These are phyloP conservation scores for Drosophila affinis DNA, from an alignment of 2,888 invertebrate genomes.

Conservation along the genomic window DNA sequence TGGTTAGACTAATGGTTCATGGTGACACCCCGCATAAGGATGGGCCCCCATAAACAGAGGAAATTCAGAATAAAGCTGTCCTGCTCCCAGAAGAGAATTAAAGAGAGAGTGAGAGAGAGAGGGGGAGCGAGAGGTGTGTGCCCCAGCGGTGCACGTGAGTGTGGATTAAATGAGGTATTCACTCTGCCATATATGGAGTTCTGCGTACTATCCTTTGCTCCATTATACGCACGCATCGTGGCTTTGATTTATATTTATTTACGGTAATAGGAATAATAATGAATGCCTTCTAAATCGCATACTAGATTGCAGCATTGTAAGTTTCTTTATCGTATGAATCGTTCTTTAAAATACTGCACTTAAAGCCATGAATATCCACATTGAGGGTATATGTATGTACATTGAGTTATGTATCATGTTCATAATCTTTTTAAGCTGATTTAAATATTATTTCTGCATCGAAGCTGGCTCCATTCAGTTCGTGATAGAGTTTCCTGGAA, in stretches of 20 bases:
- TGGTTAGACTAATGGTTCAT: slow-evolving; percentile 41
- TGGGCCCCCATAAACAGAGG: slow-evolving; percentile 20
- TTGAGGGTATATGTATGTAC: background rate
- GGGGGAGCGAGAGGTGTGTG: background rate
- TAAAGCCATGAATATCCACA: background rate
- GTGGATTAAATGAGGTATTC: slow-evolving; percentile 33
- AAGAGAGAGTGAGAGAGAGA: background rate
- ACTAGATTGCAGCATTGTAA: background rate
- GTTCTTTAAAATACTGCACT: background rate
- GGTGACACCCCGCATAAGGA: slow-evolving; percentile 20
- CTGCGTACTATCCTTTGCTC: background rate
- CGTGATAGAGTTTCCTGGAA: background rate
- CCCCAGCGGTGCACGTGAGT: slow-evolving; percentile 28
- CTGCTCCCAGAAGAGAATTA: slow-evolving; percentile 6
- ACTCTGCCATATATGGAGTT: slow-evolving; percentile 28
- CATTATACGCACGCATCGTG: background rate
- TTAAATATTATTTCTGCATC: background rate
- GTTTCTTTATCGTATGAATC: too few relatives aligned
- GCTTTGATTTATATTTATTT: slow-evolving; percentile 18
- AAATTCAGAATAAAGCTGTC: slow-evolving; percentile 22
- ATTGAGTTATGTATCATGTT: background rate
- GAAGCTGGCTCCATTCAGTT: background rate
- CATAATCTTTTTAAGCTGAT: background rate
- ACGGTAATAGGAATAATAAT: slow-evolving; percentile 21
- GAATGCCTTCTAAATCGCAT: slow-evolving; percentile 4